A percentile compares a stretch with the other conserved stretches of the same genome.
Conservation (phyloP, 2,797 vertebrate species). For the Paedocypris micromegethes region DNA sequence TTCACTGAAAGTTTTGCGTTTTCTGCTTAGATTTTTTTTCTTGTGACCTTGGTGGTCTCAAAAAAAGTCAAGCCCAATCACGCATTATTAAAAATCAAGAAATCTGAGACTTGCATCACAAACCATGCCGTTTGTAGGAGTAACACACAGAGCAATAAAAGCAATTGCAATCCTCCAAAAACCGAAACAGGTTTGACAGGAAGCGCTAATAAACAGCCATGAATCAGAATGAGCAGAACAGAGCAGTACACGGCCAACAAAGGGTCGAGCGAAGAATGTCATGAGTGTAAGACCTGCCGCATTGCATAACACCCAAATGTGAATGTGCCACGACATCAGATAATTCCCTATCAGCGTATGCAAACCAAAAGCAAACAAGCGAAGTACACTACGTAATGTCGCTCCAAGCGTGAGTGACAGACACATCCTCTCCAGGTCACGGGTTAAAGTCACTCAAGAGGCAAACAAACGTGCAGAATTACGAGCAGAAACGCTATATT, state of each 20-base stretch:
- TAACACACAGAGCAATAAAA: too few species aligned
- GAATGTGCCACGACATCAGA: background rate
- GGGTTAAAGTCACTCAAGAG: background rate
- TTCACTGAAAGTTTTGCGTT: too few species aligned
- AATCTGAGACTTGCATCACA: too few species aligned
- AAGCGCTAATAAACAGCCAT: background rate
- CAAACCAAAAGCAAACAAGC: constrained; percentile 20
- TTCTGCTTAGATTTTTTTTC: too few species aligned
- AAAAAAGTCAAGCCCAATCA: too few species aligned
- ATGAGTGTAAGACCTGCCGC: background rate
- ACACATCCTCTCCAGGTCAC: constrained; percentile 7
- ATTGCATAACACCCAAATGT: background rate
- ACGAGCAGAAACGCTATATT: too few species aligned
- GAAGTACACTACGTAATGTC: constrained; percentile 5
- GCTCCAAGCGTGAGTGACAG: background rate
- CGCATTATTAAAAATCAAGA: too few species aligned
- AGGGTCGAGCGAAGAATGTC: background rate
- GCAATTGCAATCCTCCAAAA: too few species aligned
- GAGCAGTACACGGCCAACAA: background rate
- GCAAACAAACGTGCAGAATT: background rate
- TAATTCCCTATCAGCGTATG: constrained; percentile 9
- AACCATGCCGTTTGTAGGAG: too few species aligned
- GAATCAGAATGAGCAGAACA: background rate
- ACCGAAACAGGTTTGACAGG: too few species aligned
- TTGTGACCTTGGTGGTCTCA: too few species aligned